Base-by-base conservation (phyloP, 92 coral and sea anemone species). In the Epizoanthus scotinus region DNA sequence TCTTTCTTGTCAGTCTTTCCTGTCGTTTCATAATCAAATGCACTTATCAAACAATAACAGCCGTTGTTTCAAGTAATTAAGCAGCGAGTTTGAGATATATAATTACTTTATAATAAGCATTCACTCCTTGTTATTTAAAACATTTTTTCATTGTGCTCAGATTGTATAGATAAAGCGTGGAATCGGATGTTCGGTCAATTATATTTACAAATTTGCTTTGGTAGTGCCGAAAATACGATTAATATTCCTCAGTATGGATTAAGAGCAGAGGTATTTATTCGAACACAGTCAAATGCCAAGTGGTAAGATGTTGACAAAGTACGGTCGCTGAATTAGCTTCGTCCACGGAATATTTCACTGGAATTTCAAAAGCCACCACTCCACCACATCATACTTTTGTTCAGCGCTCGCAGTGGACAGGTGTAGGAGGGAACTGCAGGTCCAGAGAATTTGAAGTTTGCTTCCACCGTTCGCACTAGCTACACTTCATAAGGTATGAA, bases 91-190 rank as follows among this genome's bases (percentile, higher is more conserved):
- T 75, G 52, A 58, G 66, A 59, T 66, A 52, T 75, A 34, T 75
- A 75, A 75, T 75, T 75, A 60, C 81, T 34, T 59, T 75, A 58
- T 59, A 75, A 75, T 75, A 75, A 38, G 81, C 81, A 75, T 75
- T 75, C 67, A 15, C 40, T 34, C 62, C 67, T 73, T 73, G 54
- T 75, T 75, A 29, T 38, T 21, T 20, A 40, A 57, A 18, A 19
- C 26, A 31, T 58, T 22, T 75, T n/a, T 40, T 57, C n/a, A 60
- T 36, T 59, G 38, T 36, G 29, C 15, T 19, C 67, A 58, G 66
- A 57, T 74, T 74, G 80, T 38, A 40, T 60, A 60, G 67, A 26
- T 38, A 75, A 75, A 58, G 31, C 68, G 55, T 75, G 68, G n/a
- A 75, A 2, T n/a, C 21, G 56, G 15, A 47, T 47, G 52, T 47